Percentiles rank a stretch among this genome's conserved stretches.
These are phyloP conservation scores for Oxycera nigricornis DNA, from an alignment of 2,888 invertebrate species.

Conservation along the genomic window DNA sequence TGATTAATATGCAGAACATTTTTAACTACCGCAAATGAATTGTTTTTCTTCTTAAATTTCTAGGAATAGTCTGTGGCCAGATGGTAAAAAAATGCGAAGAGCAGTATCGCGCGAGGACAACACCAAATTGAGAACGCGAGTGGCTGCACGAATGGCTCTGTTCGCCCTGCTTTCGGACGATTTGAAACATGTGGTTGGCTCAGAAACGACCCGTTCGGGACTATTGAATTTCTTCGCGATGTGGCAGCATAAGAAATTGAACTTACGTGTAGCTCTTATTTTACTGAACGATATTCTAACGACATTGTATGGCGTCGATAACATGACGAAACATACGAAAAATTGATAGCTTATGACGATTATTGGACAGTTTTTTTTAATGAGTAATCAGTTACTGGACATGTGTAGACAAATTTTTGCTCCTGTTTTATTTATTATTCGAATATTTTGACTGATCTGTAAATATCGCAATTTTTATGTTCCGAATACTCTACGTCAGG, in stretches of 20 bases:
- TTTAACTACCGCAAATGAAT: too few species aligned
- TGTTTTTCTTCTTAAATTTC: neutral
- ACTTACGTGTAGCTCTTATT: constrained; percentile 67
- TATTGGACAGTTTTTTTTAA: neutral
- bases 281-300: constrained; percentile 67
- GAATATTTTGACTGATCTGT: neutral
- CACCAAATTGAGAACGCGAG: constrained; percentile 70
- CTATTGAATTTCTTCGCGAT: constrained; percentile 67
- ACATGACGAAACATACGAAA: constrained; percentile 49
- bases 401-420: neutral
- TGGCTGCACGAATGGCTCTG: constrained; percentile 78
- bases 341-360: constrained; percentile 21
- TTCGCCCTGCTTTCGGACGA: constrained; percentile 75
- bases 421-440: neutral
- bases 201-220: constrained; percentile 67
- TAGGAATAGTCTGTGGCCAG: constrained; percentile 70
- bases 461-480: neutral
- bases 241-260: constrained; percentile 67
- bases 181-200: constrained; percentile 67
- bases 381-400: neutral
- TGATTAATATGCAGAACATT: too few species aligned
- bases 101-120: constrained; percentile 48
- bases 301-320: constrained; percentile 62
- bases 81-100: constrained; percentile 58
- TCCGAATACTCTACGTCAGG: neutral